Conservation (phyloP, 2,797 vertebrate species). For the Schizopygopsis pylzovi region DNA sequence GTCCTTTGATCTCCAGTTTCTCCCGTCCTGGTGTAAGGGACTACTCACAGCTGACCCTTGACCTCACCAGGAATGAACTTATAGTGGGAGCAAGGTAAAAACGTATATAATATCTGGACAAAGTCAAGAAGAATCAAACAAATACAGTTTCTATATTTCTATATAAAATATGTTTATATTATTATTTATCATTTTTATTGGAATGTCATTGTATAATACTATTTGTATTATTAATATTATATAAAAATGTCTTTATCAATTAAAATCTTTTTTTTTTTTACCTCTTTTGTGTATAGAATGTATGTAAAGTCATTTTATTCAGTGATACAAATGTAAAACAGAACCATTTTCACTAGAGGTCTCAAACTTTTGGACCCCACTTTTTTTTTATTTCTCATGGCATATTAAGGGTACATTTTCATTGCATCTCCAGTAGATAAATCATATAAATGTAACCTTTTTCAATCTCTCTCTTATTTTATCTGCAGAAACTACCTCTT, state of each 20-base stretch:
- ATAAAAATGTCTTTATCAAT: no score
- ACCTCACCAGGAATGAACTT: slow-evolving; percentile 95
- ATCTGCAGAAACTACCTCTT: slow-evolving; percentile 95
- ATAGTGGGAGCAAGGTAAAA: slow-evolving; percentile 97
- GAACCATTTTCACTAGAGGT: background rate
- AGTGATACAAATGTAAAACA: background rate
- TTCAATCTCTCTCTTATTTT: slow-evolving; percentile 59
- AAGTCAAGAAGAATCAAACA: background rate
- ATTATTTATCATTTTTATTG: background rate
- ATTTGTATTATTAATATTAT: no score
- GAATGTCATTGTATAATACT: background rate
- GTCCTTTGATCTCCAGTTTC: slow-evolving; percentile 92
- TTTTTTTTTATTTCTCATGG: background rate
- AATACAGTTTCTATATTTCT: background rate
- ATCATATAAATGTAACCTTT: slow-evolving; percentile 21
- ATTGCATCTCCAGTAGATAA: background rate
- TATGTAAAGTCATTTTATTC: background rate
- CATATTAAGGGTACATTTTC: background rate
- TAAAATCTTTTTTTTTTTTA: background rate
- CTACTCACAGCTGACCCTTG: slow-evolving; percentile 96
- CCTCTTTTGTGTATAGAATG: background rate
- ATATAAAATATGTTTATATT: background rate
- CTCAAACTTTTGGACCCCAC: background rate
- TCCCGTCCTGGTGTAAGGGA: slow-evolving; percentile 87
- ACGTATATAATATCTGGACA: background rate